Evolutionary conservation across 2,797 vertebrate species (phyloP).

Genomic region (Poecilia wingei): DNA sequence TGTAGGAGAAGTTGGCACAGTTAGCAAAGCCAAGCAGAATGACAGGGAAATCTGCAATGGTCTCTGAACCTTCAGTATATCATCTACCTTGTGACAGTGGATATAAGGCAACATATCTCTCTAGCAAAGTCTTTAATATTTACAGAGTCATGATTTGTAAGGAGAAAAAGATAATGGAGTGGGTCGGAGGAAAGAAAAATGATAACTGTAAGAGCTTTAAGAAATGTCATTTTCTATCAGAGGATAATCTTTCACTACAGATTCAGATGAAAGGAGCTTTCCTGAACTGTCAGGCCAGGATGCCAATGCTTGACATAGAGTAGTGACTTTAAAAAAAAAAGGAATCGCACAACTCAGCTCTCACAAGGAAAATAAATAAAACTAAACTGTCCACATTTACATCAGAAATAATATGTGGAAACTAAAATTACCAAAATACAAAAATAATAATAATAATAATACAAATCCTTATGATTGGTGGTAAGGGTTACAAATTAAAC

Average conservation of each 20-base stretch:
- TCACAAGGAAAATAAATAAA: constrained; percentile 5
- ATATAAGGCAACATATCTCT: constrained; percentile 52
- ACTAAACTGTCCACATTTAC: not conserved
- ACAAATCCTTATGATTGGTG: not conserved
- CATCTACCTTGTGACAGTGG: constrained; percentile 40
- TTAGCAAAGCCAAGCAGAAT: constrained; percentile 37
- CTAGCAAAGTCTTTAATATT: constrained; percentile 57
- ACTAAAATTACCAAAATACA: not conserved
- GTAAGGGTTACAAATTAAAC: not conserved
- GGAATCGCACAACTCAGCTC: not conserved
- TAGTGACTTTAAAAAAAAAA: constrained; percentile 42
- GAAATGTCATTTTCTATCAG: constrained; percentile 63
- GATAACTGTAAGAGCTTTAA: constrained; percentile 54
- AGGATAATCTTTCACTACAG: constrained; percentile 60
- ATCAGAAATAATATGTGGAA: not conserved
- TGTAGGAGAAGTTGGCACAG: constrained; percentile 23
- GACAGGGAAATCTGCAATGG: constrained; percentile 35
- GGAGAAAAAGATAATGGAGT: constrained; percentile 52
- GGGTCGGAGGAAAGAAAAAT: constrained; percentile 35
- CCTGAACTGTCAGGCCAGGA: constrained; percentile 43
- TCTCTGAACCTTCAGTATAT: constrained; percentile 40
- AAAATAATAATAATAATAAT: not conserved
- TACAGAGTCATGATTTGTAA: constrained; percentile 40
- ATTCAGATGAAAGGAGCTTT: constrained; percentile 58
- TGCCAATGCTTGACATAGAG: constrained; percentile 46